These are phyloP conservation scores for Danio jaintianensis DNA, from an alignment of 2,797 vertebrate genomes.

Conservation along the genomic window DNA sequence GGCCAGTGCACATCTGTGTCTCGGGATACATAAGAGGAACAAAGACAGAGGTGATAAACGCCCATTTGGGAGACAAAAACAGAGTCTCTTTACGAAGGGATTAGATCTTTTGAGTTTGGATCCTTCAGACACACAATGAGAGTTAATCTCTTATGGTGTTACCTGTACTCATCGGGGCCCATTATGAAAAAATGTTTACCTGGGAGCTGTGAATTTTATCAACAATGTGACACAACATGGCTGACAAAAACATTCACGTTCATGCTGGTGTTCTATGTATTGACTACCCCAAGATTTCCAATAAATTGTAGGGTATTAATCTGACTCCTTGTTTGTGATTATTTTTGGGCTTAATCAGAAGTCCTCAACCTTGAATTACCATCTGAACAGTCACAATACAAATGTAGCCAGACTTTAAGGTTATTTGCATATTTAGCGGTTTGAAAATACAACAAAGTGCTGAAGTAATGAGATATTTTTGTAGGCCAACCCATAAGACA, in stretches of 20 bases:
- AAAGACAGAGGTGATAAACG: neutral
- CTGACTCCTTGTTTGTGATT: neutral
- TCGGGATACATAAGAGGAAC: neutral
- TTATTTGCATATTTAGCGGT: neutral
- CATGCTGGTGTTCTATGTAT: conserved; percentile 20
- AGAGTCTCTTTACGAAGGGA: neutral
- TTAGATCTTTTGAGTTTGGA: neutral
- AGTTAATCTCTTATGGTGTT: neutral
- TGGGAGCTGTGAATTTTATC: neutral
- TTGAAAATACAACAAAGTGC: neutral
- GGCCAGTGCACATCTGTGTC: neutral
- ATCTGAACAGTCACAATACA: too few species aligned
- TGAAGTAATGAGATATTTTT: neutral
- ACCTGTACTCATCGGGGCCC: neutral
- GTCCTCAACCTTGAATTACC: neutral
- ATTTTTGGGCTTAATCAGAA: neutral
- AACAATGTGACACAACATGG: conserved; percentile 8
- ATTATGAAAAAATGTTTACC: neutral
- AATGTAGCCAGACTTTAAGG: neutral
- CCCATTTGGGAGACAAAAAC: neutral
- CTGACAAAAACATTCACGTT: neutral
- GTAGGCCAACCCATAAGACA: neutral
- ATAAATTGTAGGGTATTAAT: conserved; percentile 21
- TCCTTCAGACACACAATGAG: neutral
- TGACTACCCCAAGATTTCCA: conserved; percentile 9